A percentile compares a stretch with the other conserved stretches of the same genome.
Evolutionary conservation across 2,797 vertebrate species (phyloP).

Genomic region (Mus spretus): DNA sequence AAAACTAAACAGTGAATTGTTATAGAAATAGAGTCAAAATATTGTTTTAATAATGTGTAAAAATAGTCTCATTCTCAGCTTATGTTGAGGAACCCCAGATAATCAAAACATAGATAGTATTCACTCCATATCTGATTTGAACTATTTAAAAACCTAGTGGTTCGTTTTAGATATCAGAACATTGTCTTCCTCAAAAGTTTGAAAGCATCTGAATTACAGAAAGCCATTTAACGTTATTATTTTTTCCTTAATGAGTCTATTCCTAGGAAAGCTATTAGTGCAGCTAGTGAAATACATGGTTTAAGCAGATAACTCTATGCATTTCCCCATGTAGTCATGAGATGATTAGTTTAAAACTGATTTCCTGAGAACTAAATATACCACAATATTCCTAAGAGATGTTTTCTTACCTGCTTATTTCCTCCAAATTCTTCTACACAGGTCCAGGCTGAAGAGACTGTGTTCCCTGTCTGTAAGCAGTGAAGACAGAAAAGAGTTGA

Average conservation of each 20-base stretch:
- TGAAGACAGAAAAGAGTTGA: conserved; percentile 83
- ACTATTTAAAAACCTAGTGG: neutral
- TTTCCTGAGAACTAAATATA: conserved; percentile 65
- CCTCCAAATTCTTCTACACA: conserved; percentile 82
- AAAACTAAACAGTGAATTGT: conserved; percentile 42
- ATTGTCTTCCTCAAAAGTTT: conserved; percentile 37
- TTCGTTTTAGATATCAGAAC: conserved; percentile 32
- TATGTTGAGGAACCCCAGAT: conserved; percentile 44
- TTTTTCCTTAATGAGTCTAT: conserved; percentile 37
- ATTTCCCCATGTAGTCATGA: conserved; percentile 37
- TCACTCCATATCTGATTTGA: conserved; percentile 10
- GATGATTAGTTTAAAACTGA: conserved; percentile 25
- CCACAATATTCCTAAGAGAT: conserved; percentile 14
- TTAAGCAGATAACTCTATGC: conserved; percentile 42
- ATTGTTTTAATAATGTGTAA: conserved; percentile 21
- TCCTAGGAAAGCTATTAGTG: conserved; percentile 34
- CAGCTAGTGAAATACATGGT: neutral
- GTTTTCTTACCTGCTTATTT: conserved; percentile 83
- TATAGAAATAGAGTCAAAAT: neutral
- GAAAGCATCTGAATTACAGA: conserved; percentile 48
- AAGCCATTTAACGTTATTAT: conserved; percentile 28
- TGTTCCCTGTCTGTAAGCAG: conserved; percentile 82
- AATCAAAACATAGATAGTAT: conserved; percentile 15
- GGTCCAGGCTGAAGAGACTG: conserved; percentile 82
- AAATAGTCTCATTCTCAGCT: conserved; percentile 20